Evolutionary conservation across 2,797 vertebrate species (phyloP), one percentile per base, ranked within the genome.

Genomic region (Poeciliopsis paucimaculata): DNA sequence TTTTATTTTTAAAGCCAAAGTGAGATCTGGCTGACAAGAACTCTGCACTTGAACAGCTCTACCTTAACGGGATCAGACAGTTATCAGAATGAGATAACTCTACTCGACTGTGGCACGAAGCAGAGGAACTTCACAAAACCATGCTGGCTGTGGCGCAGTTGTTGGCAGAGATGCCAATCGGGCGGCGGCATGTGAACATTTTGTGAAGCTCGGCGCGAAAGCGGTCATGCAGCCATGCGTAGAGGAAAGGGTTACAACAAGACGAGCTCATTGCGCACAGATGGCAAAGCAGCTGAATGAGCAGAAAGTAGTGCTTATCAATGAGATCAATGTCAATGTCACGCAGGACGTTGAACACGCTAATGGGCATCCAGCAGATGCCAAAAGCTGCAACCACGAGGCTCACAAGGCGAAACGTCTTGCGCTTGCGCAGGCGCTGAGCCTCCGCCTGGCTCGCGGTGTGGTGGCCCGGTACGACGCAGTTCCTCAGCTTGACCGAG

Each of bases 161-260:
- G 86, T 95, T 97, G 62, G 94, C 82, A 0, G 96, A 95, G 74
- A 96, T 94, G 39, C 96, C 94, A 18, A 96, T 93, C 71, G 94
- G 96, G 2, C 91, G 94, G 84, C 90, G 95, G 82, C 95, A 97
- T 0, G 94, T 87, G 82, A 98, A 96, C 93, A 97, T 97, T 86
- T 96, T 97, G 46, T 95, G 92, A 2, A 97, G 93, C 91, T 96
- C 96, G 0, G 95, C 95, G 0, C 96, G 95, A 89, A 98, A 97
- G 73, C 97, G 96, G 87, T 96, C 96, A 0, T 98, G 97, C 68
- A 98, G 93, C 97, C 97, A 97, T 55, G 97, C 97, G 0, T 98
- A 97, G 72, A 98, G 94, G 93, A 98, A 97, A 0, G 97, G 97
- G 88, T 97, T 98, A 78, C 96, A 97, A 92, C 97, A 98, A 71